A percentile compares a stretch with the other conserved stretches of the same genome.
Evolutionary conservation across 2,797 vertebrate genomes (phyloP).

Genomic region (Catamblyrhynchus diadema): DNA sequence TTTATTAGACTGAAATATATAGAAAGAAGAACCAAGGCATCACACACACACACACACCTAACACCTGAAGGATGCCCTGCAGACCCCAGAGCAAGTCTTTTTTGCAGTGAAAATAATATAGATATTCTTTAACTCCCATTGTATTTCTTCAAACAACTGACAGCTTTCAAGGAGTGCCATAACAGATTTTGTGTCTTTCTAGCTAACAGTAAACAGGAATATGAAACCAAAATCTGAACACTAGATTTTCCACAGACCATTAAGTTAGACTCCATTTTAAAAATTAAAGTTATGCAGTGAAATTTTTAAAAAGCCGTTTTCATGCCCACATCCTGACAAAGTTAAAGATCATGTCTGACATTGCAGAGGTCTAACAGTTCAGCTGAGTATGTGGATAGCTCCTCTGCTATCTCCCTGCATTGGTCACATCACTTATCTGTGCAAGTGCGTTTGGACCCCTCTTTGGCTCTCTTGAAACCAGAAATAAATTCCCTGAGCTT

Average conservation of each 20-base stretch:
- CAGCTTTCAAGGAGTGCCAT: background rate
- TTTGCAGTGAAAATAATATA: background rate
- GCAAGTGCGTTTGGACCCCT: background rate
- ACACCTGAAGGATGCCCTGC: background rate
- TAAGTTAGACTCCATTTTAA: background rate
- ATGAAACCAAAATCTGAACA: background rate
- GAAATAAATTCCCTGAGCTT: background rate
- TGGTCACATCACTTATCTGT: background rate
- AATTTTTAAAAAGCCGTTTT: background rate
- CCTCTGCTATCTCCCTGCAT: background rate
- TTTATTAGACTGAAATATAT: conserved; percentile 9
- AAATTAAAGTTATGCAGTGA: background rate
- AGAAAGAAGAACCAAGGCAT: background rate
- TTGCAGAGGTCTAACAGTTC: background rate
- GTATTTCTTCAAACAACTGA: background rate
- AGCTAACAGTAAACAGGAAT: background rate
- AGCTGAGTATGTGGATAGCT: background rate
- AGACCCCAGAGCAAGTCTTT: background rate
- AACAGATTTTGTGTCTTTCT: background rate
- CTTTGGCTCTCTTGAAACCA: background rate
- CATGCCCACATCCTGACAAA: background rate
- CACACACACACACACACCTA: background rate
- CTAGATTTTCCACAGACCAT: background rate
- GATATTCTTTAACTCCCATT: background rate
- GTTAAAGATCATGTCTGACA: background rate